Evolutionary conservation across 2,797 vertebrate genomes (phyloP).

Genomic region (Sylvia borin): DNA sequence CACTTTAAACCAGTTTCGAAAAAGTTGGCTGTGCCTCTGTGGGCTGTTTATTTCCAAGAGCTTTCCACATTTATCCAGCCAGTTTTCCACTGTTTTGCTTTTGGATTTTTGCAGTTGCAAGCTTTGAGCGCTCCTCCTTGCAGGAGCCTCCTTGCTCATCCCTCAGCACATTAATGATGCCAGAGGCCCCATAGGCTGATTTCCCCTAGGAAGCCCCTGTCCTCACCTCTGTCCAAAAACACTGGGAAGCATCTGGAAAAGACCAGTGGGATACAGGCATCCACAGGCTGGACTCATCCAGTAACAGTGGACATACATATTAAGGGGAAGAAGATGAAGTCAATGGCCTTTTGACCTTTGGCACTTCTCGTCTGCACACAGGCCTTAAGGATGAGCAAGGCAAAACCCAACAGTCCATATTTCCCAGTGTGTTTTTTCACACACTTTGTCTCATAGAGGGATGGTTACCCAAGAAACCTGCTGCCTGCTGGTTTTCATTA

Average conservation of each 20-base stretch:
- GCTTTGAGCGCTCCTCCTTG: fast-evolving
- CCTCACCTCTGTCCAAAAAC: neutral
- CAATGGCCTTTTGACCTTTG: neutral
- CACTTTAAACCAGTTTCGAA: neutral
- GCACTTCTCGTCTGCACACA: neutral
- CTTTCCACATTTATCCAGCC: neutral
- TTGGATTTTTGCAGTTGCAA: conserved; percentile 2
- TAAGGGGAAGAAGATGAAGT: neutral
- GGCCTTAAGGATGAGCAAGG: neutral
- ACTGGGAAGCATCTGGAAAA: neutral
- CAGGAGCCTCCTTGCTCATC: neutral
- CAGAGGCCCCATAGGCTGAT: neutral
- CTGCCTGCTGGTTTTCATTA: neutral
- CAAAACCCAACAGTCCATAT: neutral
- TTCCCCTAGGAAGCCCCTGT: neutral
- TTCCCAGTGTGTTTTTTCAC: neutral
- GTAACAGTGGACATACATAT: neutral
- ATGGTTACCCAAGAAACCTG: neutral
- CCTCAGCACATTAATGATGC: neutral
- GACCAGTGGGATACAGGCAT: fast-evolving
- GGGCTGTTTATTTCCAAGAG: conserved; percentile 17
- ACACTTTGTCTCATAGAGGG: neutral
- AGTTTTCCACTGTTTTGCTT: conserved; percentile 27
- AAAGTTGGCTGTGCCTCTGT: neutral
- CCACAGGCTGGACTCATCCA: neutral